phyloP scores from a whole-genome alignment of 2,797 vertebrate species.

The Enteromius unitaeniatus region DNA sequence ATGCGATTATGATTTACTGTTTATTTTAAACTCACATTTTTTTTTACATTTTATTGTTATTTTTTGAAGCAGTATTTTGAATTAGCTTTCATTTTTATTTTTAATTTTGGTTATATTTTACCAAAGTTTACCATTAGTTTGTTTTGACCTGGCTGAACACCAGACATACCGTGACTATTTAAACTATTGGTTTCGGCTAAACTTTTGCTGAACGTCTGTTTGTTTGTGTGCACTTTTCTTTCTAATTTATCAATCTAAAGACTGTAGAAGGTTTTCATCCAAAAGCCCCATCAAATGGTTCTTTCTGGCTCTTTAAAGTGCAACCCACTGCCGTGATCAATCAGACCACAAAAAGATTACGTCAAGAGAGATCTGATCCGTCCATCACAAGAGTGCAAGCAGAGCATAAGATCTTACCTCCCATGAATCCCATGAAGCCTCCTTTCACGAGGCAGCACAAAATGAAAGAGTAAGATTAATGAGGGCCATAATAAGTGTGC shows the following conservation, averaged over 20 bases:
- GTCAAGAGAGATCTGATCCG: background rate
- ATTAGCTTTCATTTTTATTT: background rate
- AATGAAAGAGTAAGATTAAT: conserved; percentile 57
- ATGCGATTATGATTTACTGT: background rate
- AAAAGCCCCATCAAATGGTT: background rate
- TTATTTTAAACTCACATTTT: background rate
- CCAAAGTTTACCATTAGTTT: no score
- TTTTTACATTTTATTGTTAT: no score
- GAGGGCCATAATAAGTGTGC: background rate
- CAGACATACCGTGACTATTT: background rate
- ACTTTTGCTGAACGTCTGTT: background rate
- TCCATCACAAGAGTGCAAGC: background rate
- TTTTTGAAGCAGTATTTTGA: background rate
- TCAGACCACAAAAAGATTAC: background rate
- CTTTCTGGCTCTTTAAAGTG: background rate
- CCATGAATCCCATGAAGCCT: conserved; percentile 88
- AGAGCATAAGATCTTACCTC: conserved; percentile 83
- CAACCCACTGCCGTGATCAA: background rate
- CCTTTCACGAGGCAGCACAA: conserved; percentile 76
- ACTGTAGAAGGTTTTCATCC: background rate
- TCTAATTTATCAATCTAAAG: background rate
- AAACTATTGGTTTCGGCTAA: background rate
- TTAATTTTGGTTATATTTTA: background rate
- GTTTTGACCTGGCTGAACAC: background rate
- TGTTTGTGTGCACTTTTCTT: background rate